Conservation (phyloP, 2,888 invertebrate genomes). For the Cremastobaeus sp. region DNA sequence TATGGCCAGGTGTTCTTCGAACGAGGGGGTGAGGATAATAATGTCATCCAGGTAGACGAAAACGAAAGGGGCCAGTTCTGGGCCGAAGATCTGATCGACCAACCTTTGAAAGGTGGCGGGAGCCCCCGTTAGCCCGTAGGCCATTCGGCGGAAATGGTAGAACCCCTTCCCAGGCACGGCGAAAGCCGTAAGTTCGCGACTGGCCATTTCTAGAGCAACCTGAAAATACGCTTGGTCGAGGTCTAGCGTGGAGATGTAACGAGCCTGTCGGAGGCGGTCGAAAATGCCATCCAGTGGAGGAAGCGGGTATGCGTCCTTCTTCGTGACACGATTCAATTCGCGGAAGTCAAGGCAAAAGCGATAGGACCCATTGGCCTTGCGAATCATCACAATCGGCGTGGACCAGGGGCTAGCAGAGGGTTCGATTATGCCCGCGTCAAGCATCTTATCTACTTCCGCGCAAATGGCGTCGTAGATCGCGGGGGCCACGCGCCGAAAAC, state of each 20-base stretch:
- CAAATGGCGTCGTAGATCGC: not conserved
- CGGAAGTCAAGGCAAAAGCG: constrained; percentile 6
- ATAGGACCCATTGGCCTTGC: not conserved
- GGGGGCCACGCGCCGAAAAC: not conserved
- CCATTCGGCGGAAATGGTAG: no score
- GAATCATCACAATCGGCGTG: not conserved
- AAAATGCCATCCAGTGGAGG: not conserved
- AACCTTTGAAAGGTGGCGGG: no score
- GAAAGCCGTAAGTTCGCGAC: no score
- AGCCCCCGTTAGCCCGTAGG: no score
- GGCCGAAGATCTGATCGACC: no score
- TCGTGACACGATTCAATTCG: not conserved
- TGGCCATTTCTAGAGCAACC: not conserved
- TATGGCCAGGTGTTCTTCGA: no score
- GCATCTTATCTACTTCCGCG: not conserved
- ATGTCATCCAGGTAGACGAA: no score
- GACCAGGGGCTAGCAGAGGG: constrained; percentile 3
- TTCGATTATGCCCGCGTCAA: not conserved
- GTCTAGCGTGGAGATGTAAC: constrained; percentile 1
- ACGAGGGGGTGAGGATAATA: no score
- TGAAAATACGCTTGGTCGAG: not conserved
- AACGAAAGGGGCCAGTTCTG: no score
- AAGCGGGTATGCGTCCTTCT: constrained; percentile 1
- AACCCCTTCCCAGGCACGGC: no score
- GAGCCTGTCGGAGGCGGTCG: not conserved